Conservation (phyloP, 2,888 invertebrate genomes). For the Bugula neritina region DNA sequence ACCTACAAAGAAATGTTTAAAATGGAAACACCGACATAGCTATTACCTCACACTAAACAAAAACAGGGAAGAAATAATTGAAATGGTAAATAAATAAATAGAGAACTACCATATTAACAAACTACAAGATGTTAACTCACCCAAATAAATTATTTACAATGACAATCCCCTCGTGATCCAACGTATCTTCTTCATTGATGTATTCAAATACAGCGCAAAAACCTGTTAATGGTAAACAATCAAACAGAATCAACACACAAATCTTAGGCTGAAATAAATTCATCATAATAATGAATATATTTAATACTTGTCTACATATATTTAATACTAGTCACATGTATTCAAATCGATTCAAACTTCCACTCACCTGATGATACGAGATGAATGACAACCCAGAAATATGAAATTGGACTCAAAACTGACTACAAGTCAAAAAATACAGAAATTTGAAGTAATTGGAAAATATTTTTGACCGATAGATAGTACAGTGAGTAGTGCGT, state of each 20-base stretch:
- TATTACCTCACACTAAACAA: no score
- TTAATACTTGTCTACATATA: no score
- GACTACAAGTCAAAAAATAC: constrained; percentile 7
- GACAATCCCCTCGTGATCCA: constrained; percentile 1
- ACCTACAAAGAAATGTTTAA: background rate
- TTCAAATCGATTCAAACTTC: background rate
- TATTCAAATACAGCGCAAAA: constrained; percentile 16
- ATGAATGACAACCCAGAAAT: constrained; percentile 43
- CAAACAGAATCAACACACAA: background rate
- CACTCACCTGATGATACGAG: constrained; percentile 37
- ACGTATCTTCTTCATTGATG: background rate
- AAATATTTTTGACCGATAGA: no score
- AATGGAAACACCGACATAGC: no score
- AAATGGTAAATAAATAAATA: no score
- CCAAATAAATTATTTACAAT: constrained; percentile 5
- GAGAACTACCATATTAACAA: no score
- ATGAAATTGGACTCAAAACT: constrained; percentile 33
- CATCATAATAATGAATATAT: no score
- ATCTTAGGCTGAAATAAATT: background rate
- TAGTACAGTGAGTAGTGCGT: no score
- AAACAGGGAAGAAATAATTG: no score
- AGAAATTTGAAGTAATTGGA: background rate
- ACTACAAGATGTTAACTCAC: background rate
- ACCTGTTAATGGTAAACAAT: no score
- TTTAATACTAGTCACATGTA: constrained; percentile 11